Evolutionary conservation across 2,113 vertebrate genomes (phyloP).

Genomic region (Dendropsophus ebraccatus): DNA sequence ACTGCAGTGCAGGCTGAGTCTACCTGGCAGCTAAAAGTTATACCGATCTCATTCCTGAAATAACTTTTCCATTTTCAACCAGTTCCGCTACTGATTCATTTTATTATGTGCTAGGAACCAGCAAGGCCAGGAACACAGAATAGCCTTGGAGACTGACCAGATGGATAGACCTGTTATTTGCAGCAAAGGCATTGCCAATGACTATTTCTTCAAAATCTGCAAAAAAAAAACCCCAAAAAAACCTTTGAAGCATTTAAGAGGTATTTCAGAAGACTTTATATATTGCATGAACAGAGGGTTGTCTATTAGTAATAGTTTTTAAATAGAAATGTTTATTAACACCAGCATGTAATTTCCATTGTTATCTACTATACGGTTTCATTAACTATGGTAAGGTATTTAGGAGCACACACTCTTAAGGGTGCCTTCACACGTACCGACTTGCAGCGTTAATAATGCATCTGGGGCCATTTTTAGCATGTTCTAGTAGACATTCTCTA

Average conservation of each 20-base stretch:
- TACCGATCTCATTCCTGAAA: slow-evolving; percentile 1
- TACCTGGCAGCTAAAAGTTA: slow-evolving; percentile 2
- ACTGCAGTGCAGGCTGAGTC: neutral
- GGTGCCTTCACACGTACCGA: no score
- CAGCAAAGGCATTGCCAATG: neutral
- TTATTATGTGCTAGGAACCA: slow-evolving; percentile 16
- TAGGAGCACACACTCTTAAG: no score
- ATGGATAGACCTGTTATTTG: slow-evolving; percentile 4
- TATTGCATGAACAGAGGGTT: neutral
- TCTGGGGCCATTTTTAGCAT: no score
- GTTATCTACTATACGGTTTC: neutral
- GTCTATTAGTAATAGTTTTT: no score
- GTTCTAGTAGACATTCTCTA: no score
- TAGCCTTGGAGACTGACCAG: slow-evolving; percentile 12
- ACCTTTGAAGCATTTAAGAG: neutral
- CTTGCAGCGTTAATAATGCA: no score
- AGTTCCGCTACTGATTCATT: slow-evolving; percentile 34
- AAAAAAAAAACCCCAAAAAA: no score
- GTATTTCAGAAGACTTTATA: neutral
- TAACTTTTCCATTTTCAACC: slow-evolving; percentile 17
- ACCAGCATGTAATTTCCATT: neutral
- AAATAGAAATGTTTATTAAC: no score
- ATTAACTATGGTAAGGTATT: neutral
- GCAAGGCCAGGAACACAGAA: slow-evolving; percentile 9
- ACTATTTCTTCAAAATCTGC: neutral